Evolutionary conservation across 64 coral and sea anemone species (phyloP).

Genomic region (Exaiptasia diaphana): DNA sequence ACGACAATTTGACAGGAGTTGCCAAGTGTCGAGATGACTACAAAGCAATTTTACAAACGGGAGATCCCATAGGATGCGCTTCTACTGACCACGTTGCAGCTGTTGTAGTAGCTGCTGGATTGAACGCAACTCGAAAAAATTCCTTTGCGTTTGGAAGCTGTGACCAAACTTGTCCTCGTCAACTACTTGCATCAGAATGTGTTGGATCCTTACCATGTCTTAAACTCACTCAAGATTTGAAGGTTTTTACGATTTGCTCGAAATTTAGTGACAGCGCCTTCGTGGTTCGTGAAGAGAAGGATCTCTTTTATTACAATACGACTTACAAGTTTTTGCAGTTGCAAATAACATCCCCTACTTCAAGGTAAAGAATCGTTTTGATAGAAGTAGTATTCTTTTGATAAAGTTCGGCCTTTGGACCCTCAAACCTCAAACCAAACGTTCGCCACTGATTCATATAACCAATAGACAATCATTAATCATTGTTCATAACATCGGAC

Average conservation of each 20-base stretch:
- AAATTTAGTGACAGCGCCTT: slow-evolving; percentile 19
- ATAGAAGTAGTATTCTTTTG: too few species aligned
- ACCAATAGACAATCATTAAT: too few species aligned
- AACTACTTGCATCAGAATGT: not conserved
- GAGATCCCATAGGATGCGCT: slow-evolving; percentile 13
- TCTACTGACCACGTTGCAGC: not conserved
- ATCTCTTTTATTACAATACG: not conserved
- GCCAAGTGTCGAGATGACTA: not conserved
- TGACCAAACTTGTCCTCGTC: not conserved
- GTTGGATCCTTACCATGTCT: not conserved
- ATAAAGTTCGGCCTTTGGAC: too few species aligned
- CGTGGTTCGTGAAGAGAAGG: not conserved
- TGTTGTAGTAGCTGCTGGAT: slow-evolving; percentile 15
- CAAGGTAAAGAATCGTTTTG: too few species aligned
- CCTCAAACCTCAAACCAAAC: too few species aligned
- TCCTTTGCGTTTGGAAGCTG: slow-evolving; percentile 6
- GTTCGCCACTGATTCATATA: too few species aligned
- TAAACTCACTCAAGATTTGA: not conserved
- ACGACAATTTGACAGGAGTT: not conserved
- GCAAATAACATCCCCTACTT: too few species aligned
- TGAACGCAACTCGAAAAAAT: not conserved
- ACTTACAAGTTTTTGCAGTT: not conserved
- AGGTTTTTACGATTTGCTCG: not conserved
- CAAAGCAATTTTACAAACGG: not conserved
- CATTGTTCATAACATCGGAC: too few species aligned